Evolutionary conservation across 1,140 invertebrate genomes (phyloP), one percentile per base, ranked within the genome.

Genomic region (Drosophila burlai): DNA sequence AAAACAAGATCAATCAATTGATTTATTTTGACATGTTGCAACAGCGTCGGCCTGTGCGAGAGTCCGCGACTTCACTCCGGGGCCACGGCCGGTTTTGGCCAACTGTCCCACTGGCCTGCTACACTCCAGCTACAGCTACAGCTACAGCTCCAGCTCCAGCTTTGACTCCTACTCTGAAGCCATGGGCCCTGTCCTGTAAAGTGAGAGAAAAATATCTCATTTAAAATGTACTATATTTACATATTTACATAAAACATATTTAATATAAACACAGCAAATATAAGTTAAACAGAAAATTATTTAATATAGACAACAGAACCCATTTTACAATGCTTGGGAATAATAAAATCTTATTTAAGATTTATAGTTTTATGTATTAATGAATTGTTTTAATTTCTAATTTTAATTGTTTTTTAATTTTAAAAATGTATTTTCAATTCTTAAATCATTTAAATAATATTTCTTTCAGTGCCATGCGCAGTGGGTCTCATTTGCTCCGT

Each of bases 1-100:
- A 93, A 93, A 93, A 78, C 92, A 93, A 93, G 92, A 93, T 93
- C 92, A 93, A 93, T 93, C 92, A 93, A 93, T 93, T 93, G 92
- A 93, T 93, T 93, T 92, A 93, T 93, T 92, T 93, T 91, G 92
- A 93, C 92, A 92, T 92, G 87, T 92, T 92, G 91, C 82, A 91
- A 85, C 81, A 91, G 76, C 72, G 85, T 43, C 50, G 54, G 67
- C 67, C 67, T 50, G 55, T 73, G 68, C 46, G 67, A 72, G 52
- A 21, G 29, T n/a, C 69, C 38, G 11, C 58, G 31, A 50, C 77
- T 67, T 42, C 52, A 43, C 67, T 65, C 29, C 47, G 47, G 45
- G 47, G 47, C 65, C 50, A 50, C 54, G 66, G 69, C 85, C 75
- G 72, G 77, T 80, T 81, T 81, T 81, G 80, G 62, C 50, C 62